Conservation (phyloP, 2,113 vertebrate genomes). For the Conger conger region DNA sequence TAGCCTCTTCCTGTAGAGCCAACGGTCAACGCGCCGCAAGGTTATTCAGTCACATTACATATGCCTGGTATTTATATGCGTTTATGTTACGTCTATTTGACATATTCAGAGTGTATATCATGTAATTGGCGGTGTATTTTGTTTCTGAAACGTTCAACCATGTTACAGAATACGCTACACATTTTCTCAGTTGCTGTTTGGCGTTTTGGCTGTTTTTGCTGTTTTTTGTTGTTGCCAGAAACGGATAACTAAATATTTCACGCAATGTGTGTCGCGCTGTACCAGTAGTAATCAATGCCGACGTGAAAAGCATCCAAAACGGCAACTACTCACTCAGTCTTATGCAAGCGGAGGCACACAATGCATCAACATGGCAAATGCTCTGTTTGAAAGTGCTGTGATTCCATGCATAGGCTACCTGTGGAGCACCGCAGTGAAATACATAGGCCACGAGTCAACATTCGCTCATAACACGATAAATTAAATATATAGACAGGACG, state of each 20-base stretch:
- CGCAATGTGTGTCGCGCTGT: background rate
- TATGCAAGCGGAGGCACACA: background rate
- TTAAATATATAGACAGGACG: conserved; percentile 24
- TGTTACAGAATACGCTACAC: background rate
- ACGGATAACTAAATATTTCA: conserved; percentile 7
- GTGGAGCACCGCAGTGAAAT: background rate
- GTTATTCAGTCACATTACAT: background rate
- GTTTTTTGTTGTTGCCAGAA: no score
- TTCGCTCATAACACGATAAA: background rate
- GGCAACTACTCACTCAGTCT: background rate
- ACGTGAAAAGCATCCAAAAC: conserved; percentile 22
- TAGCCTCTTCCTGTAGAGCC: background rate
- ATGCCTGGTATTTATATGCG: no score
- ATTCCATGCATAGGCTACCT: background rate
- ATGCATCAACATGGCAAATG: conserved; percentile 1
- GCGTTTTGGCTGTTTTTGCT: background rate
- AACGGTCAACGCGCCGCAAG: background rate
- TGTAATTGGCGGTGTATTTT: background rate
- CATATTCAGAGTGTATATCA: background rate
- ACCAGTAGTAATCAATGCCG: background rate
- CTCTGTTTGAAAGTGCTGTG: background rate
- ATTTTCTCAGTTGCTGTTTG: background rate
- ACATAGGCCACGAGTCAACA: background rate
- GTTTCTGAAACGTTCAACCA: background rate
- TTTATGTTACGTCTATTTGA: background rate